Conservation (phyloP, 2,113 vertebrate species). For the Rhinolophus sinicus region DNA sequence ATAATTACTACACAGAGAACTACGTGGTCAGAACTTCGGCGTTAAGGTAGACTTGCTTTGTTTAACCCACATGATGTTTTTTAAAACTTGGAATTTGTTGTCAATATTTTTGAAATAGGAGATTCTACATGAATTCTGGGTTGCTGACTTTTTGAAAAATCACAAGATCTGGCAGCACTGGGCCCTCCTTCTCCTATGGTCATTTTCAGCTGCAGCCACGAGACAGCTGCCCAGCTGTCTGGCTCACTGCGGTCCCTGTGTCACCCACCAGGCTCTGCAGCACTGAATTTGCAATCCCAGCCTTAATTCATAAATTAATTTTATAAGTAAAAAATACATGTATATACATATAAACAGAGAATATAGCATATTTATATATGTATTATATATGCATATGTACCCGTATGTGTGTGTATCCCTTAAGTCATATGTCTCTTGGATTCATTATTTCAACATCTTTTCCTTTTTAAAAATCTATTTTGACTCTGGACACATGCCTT, state of each 20-base stretch:
- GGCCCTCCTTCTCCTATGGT: not conserved
- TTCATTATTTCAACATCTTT: slow-evolving; percentile 12
- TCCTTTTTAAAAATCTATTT: not conserved
- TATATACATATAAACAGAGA: not conserved
- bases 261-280: no score
- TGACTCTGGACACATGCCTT: not conserved
- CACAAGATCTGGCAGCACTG: not conserved
- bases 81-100: not conserved
- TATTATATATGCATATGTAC: no score
- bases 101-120: slow-evolving; percentile 38
- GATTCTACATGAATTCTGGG: not conserved
- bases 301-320: not conserved
- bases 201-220: not conserved
- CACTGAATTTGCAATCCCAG: not conserved
- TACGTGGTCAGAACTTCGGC: not conserved
- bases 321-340: not conserved
- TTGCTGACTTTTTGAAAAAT: not conserved
- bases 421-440: not conserved
- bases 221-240: not conserved
- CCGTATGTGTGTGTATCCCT: not conserved
- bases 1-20: not conserved
- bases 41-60: not conserved
- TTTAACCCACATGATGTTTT: not conserved
- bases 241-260: not conserved
- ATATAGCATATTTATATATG: not conserved